Evolutionary conservation across 2,888 invertebrate species (phyloP).

Genomic region (Meliscaeva auricollis): DNA sequence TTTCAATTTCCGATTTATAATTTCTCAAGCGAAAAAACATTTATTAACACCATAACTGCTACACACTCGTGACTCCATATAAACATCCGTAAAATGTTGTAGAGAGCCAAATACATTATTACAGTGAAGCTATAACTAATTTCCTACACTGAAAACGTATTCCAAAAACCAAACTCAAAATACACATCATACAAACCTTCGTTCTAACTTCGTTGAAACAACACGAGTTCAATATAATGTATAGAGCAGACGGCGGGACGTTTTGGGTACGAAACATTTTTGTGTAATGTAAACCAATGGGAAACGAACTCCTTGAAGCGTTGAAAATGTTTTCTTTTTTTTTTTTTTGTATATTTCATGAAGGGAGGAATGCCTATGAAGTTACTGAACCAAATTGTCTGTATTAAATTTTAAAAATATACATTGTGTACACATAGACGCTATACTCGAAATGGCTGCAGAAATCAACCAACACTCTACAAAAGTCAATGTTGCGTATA

Average conservation of each 20-base stretch:
- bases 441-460: neutral
- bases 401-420: constrained; percentile 36
- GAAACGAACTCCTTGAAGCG: constrained; percentile 34
- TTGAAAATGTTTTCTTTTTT: constrained; percentile 26
- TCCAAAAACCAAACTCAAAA: constrained; percentile 3
- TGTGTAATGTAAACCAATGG: constrained; percentile 31
- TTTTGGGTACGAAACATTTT: neutral
- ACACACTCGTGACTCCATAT: neutral
- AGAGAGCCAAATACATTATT: neutral
- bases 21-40: constrained; percentile 36
- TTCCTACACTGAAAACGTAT: constrained; percentile 12
- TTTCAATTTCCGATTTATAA: constrained; percentile 41
- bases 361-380: constrained; percentile 3
- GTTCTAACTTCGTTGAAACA: constrained; percentile 4
- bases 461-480: constrained; percentile 31
- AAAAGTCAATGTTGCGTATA: constrained; percentile 31
- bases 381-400: constrained; percentile 39
- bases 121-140: constrained; percentile 4
- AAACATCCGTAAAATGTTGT: neutral
- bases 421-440: neutral
- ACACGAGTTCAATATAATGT: neutral
- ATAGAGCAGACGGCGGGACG: neutral
- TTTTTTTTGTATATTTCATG: neutral
- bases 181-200: neutral
- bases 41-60: constrained; percentile 22